Evolutionary conservation across 1,140 invertebrate species (phyloP).

Genomic region (Holcopasites calliopsidis): DNA sequence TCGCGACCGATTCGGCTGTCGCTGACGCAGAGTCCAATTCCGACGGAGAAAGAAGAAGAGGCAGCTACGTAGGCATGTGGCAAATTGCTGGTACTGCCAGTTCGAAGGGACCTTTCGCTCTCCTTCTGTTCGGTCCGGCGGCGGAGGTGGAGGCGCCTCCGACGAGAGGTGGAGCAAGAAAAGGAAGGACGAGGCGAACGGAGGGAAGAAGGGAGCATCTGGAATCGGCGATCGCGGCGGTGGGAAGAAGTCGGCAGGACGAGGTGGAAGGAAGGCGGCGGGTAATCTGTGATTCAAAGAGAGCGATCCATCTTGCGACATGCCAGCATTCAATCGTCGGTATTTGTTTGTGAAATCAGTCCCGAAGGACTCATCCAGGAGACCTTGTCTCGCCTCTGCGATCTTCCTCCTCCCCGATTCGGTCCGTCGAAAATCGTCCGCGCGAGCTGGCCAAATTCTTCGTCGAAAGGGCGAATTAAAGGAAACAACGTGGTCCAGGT

Average conservation of each 20-base stretch:
- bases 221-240: constrained; percentile 1
- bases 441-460: not conserved
- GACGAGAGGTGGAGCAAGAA: constrained; percentile 45
- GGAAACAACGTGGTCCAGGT: not conserved
- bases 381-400: constrained; percentile 10
- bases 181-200: constrained; percentile 38
- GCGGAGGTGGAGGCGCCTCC: constrained; percentile 64
- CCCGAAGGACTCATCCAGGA: constrained; percentile 68
- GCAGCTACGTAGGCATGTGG: constrained; percentile 69
- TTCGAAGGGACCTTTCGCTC: constrained; percentile 41
- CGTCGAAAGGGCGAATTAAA: not conserved
- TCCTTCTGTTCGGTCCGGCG: constrained; percentile 21
- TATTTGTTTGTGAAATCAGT: constrained; percentile 79
- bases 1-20: constrained; percentile 20
- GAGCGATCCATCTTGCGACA: constrained; percentile 78
- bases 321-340: constrained; percentile 78
- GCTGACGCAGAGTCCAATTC: constrained; percentile 32
- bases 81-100: constrained; percentile 71
- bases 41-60: constrained; percentile 39
- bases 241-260: constrained; percentile 29
- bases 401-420: not conserved
- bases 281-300: constrained; percentile 79
- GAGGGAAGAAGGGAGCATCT: not conserved
- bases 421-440: constrained; percentile 15
- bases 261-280: constrained; percentile 55